phyloP scores from a whole-genome alignment of 1,140 invertebrate species.

The Pogonus chalceus region DNA sequence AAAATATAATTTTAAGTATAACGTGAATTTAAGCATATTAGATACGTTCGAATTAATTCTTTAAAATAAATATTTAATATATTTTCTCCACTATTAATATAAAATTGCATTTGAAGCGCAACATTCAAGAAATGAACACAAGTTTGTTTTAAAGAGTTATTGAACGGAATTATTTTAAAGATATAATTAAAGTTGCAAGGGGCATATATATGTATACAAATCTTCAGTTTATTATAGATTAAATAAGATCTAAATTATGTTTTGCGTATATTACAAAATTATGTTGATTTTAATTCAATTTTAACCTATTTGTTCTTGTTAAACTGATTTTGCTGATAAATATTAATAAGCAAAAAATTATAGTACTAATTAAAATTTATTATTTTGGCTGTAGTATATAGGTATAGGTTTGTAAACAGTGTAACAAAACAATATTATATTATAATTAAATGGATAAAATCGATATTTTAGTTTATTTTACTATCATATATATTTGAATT shows the following conservation, averaged over 20 bases:
- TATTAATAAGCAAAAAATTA: not conserved
- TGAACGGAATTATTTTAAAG: too few species aligned
- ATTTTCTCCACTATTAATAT: too few species aligned
- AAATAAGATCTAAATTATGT: not conserved
- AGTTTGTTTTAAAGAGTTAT: too few species aligned
- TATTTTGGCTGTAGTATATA: not conserved
- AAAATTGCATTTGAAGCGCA: too few species aligned
- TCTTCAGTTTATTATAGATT: not conserved
- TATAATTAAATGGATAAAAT: constrained; percentile 5
- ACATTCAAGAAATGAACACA: too few species aligned
- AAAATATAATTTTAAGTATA: too few species aligned
- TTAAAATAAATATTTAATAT: too few species aligned
- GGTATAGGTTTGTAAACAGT: constrained; percentile 4
- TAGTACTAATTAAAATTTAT: not conserved
- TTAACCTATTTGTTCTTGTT: not conserved
- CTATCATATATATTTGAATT: too few species aligned
- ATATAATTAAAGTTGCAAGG: too few species aligned
- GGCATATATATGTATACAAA: not conserved
- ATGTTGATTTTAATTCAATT: not conserved
- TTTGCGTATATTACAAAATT: not conserved
- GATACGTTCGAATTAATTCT: too few species aligned
- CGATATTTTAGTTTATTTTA: too few species aligned
- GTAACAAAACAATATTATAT: not conserved
- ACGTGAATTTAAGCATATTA: too few species aligned
- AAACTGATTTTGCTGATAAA: not conserved